Percentiles rank a stretch among this genome's conserved stretches.
phyloP scores from a whole-genome alignment of 2,888 invertebrate species.

The Clepsis dumicolana region DNA sequence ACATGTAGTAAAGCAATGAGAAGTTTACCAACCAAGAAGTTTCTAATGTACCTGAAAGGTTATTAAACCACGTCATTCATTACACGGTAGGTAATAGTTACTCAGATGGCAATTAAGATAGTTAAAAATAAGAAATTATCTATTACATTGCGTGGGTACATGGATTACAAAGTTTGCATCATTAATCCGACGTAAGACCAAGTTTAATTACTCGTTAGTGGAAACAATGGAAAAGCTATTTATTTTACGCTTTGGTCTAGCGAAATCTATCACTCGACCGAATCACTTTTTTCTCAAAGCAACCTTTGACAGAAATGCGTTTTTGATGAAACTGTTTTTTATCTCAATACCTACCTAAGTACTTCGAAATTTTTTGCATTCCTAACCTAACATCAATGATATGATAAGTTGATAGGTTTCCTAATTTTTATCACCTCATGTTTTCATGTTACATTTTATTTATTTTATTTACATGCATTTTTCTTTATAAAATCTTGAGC shows the following conservation, averaged over 20 bases:
- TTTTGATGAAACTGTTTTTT: too few species aligned
- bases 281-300: too few species aligned
- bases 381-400: too few species aligned
- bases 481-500: too few species aligned
- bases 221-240: slow-evolving; percentile 5
- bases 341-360: background rate
- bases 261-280: background rate
- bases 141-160: slow-evolving; percentile 36
- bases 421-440: too few species aligned
- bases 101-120: slow-evolving; percentile 38
- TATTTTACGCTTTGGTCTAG: background rate
- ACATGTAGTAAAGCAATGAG: background rate
- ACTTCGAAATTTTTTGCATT: too few species aligned
- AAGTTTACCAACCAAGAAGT: slow-evolving; percentile 6
- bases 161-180: slow-evolving; percentile 21
- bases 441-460: background rate
- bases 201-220: slow-evolving; percentile 4
- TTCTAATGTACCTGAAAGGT: slow-evolving; percentile 23
- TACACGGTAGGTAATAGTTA: slow-evolving; percentile 29
- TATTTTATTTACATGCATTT: too few species aligned
- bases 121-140: slow-evolving; percentile 32
- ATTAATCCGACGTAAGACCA: slow-evolving; percentile 20
- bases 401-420: too few species aligned
- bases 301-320: too few species aligned
- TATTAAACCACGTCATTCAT: slow-evolving; percentile 24